Base-by-base conservation (phyloP, 2,113 vertebrate species). In the Narcine bancroftii region DNA sequence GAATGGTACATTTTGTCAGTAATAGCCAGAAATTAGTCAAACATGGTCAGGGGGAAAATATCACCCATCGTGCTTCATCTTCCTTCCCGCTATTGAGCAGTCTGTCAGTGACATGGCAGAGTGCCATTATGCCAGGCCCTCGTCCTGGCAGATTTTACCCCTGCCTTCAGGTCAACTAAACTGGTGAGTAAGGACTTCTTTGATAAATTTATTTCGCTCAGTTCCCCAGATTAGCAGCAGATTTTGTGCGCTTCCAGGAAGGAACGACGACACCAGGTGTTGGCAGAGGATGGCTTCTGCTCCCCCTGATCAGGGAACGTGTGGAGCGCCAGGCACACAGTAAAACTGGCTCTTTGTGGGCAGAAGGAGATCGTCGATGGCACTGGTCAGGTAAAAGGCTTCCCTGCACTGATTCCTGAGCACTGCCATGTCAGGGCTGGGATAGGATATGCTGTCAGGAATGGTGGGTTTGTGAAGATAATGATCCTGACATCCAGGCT, bases 11-110 rank as follows among this genome's bases (percentile, higher is more conserved):
- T 91, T 91, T 91, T 91, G 89, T 91, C 89, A 69, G 65, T 66
- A 91, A 91, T 91, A 71, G 63, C 24, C 65, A 69, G 60, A 69
- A 91, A 91, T 91, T 91, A 91, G 87, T 45, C 87, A 66, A 66
- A 91, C 24, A 66, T 63, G 19, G 81, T 87, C 17, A 19, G 21
- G 5, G 5, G n/a, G 42, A 47, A 15, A 69, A 26, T 24, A 47
- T 45, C 39, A 91, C 7, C 47, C 65, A 69, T 36, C 29, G 21
- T 45, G 39, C 39, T 47, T 15, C 42, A n/a, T 69, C 45, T 39
- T 69, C 39, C 89, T 91, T 45, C 21, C 63, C 45, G 26, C 63
- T 24, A 47, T 91, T 69, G 71, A 69, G 26, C 42, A 69, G 63
- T n/a, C 26, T 71, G 39, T 69, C 63, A 69, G 89, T 6, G 60